Evolutionary conservation across 2,113 vertebrate species (phyloP).

Genomic region (Carassius gibelio): DNA sequence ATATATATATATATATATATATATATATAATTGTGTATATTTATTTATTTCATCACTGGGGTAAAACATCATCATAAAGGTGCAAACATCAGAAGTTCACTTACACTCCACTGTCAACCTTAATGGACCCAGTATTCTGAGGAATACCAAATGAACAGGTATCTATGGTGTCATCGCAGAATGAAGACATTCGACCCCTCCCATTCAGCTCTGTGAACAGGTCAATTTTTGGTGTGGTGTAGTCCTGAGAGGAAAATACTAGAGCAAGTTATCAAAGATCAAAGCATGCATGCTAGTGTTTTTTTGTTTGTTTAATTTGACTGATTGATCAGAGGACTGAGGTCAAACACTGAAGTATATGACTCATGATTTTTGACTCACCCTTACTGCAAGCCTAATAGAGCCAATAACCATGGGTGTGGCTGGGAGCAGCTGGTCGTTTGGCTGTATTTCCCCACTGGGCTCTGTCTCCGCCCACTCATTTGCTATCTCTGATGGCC

Average conservation of each 20-base stretch:
- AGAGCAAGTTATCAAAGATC: neutral
- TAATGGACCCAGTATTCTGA: slow-evolving; percentile 89
- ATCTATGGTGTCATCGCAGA: slow-evolving; percentile 85
- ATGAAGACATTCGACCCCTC: slow-evolving; percentile 80
- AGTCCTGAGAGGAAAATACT: slow-evolving; percentile 78
- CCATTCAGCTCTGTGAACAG: slow-evolving; percentile 89
- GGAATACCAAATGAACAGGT: slow-evolving; percentile 80
- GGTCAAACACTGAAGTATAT: neutral
- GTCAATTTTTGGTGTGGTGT: slow-evolving; percentile 85
- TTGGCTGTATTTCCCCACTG: slow-evolving; percentile 65
- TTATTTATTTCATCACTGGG: too few species aligned
- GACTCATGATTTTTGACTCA: slow-evolving; percentile 59
- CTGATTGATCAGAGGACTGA: neutral
- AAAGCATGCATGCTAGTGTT: neutral
- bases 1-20: too few species aligned
- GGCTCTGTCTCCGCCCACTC: slow-evolving; percentile 79
- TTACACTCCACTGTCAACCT: slow-evolving; percentile 92
- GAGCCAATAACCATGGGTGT: slow-evolving; percentile 87
- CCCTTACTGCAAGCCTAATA: slow-evolving; percentile 86
- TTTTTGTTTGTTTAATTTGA: slow-evolving; percentile 51
- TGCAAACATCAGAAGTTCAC: slow-evolving; percentile 60
- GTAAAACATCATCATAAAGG: too few species aligned
- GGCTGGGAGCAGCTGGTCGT: slow-evolving; percentile 61
- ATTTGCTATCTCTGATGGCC: slow-evolving; percentile 82
- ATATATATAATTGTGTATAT: too few species aligned